phyloP scores from a whole-genome alignment of 1,140 invertebrate species.

The Drosophila sucinea region DNA sequence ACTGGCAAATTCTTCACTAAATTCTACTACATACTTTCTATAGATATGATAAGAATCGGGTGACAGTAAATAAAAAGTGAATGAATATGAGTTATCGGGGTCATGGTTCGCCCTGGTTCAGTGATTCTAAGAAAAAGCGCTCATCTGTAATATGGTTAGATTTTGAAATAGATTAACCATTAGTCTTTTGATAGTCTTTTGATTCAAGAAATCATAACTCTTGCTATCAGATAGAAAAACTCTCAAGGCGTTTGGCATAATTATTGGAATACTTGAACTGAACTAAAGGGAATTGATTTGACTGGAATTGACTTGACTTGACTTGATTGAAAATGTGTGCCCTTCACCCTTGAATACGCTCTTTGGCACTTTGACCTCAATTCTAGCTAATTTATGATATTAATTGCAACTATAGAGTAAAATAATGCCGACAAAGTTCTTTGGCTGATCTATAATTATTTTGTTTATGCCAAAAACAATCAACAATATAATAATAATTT shows the following conservation, averaged over 20 bases:
- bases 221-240: background rate
- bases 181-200: no score
- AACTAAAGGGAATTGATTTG: no score
- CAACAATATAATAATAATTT: slow-evolving; percentile 50
- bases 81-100: background rate
- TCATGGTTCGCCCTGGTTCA: slow-evolving; percentile 4
- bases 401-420: slow-evolving; percentile 66
- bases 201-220: no score
- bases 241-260: slow-evolving; percentile 36
- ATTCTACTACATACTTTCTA: background rate
- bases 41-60: slow-evolving; percentile 3
- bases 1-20: slow-evolving; percentile 17
- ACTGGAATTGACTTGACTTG: background rate
- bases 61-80: background rate
- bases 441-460: slow-evolving; percentile 39
- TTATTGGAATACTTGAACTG: slow-evolving; percentile 27
- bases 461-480: slow-evolving; percentile 55
- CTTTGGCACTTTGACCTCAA: slow-evolving; percentile 60
- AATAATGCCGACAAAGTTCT: slow-evolving; percentile 11
- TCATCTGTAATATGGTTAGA: no score
- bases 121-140: slow-evolving; percentile 1
- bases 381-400: slow-evolving; percentile 54
- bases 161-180: no score
- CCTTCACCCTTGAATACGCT: slow-evolving; percentile 31
- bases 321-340: background rate